A percentile compares a stretch with the other conserved stretches of the same genome.
Evolutionary conservation across 2,113 vertebrate species (phyloP).

Genomic region (Ptilonorhynchus violaceus): DNA sequence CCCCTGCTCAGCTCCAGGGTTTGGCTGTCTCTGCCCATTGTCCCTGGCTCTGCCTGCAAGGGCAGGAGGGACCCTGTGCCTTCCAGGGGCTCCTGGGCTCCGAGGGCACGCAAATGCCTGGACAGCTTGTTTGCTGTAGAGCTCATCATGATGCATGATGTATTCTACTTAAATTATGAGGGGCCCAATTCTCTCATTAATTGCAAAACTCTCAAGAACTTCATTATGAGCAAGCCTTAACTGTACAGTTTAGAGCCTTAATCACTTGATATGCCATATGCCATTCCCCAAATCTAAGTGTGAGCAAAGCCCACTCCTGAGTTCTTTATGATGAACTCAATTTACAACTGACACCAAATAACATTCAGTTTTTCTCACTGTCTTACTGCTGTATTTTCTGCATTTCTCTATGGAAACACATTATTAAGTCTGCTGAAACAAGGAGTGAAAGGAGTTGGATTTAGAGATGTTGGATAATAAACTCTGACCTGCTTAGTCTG

Average conservation of each 20-base stretch:
- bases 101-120: not conserved
- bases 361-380: not conserved
- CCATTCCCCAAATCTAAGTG: not conserved
- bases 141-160: not conserved
- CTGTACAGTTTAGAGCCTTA: not conserved
- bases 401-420: not conserved
- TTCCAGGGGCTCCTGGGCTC: not conserved
- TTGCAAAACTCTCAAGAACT: not conserved
- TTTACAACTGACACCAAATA: not conserved
- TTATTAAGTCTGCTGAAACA: not conserved
- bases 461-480: not conserved
- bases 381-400: not conserved
- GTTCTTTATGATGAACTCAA: not conserved
- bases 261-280: not conserved
- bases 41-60: fast-evolving
- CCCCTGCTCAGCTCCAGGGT: fast-evolving
- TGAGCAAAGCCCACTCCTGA: not conserved
- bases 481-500: not conserved
- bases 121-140: not conserved
- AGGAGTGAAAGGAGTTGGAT: not conserved
- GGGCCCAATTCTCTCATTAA: not conserved
- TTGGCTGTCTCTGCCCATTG: fast-evolving
- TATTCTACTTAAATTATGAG: not conserved
- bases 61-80: not conserved
- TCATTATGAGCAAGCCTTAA: not conserved